phyloP scores from a whole-genome alignment of 2,113 vertebrate genomes.

The Ursus arctos region DNA sequence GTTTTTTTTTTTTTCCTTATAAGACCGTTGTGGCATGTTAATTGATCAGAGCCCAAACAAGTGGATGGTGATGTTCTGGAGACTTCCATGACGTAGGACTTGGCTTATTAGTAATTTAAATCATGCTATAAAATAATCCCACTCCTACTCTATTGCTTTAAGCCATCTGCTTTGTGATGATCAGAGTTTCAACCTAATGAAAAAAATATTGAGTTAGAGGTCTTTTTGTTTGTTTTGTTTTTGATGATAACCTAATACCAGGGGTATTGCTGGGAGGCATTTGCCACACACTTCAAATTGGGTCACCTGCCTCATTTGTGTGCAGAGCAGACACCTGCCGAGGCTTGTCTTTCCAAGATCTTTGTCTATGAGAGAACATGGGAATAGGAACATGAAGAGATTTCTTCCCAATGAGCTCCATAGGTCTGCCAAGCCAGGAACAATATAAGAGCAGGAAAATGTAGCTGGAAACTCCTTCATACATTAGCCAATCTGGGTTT shows the following conservation, averaged over 20 bases:
- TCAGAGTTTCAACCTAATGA: neutral
- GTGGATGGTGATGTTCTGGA: neutral
- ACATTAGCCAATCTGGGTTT: neutral
- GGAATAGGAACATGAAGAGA: neutral
- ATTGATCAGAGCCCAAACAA: slow-evolving; percentile 4
- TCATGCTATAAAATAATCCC: slow-evolving; percentile 25
- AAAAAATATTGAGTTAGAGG: neutral
- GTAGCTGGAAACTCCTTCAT: neutral
- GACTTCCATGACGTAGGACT: neutral
- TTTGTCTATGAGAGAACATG: neutral
- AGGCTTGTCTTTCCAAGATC: slow-evolving; percentile 17
- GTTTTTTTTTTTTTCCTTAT: neutral
- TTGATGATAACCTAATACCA: neutral
- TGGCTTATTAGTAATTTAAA: slow-evolving; percentile 39
- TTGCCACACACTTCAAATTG: neutral
- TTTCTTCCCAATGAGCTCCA: neutral
- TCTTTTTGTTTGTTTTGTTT: neutral
- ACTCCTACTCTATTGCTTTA: neutral
- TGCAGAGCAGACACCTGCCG: slow-evolving; percentile 15
- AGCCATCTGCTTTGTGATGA: neutral
- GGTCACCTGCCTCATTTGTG: slow-evolving; percentile 36
- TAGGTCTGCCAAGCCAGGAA: neutral
- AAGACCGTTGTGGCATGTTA: neutral
- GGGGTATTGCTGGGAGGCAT: neutral
- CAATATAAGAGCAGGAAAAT: neutral